phyloP scores from a whole-genome alignment of 2,888 invertebrate genomes.

The Allophyes oxyacanthae region DNA sequence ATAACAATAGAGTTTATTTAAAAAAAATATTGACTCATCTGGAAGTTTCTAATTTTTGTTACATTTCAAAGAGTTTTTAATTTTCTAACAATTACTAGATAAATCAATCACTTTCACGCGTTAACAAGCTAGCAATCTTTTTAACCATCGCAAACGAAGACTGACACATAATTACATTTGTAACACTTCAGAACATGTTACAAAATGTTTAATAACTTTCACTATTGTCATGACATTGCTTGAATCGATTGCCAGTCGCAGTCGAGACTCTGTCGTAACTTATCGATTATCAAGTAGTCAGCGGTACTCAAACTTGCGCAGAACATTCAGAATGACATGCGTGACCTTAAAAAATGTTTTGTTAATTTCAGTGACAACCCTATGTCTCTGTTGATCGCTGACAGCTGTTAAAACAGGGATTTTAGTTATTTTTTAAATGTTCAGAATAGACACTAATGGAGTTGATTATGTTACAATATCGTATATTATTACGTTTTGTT shows the following conservation, averaged over 20 bases:
- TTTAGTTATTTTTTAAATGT: no score
- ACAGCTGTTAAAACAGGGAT: no score
- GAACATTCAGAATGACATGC: no score
- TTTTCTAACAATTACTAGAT: slow-evolving; percentile 4
- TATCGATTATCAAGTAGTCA: slow-evolving; percentile 21
- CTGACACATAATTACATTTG: slow-evolving; percentile 47
- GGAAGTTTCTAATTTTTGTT: no score
- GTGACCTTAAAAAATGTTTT: no score
- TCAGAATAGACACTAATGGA: no score
- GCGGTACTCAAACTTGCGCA: slow-evolving; percentile 1
- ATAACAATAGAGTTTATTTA: no score
- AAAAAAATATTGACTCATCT: no score
- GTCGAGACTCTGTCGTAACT: slow-evolving; percentile 31
- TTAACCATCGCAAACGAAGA: slow-evolving; percentile 30
- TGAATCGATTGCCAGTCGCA: slow-evolving; percentile 47
- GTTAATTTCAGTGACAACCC: no score
- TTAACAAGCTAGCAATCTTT: slow-evolving; percentile 9
- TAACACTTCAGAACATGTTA: slow-evolving; percentile 42
- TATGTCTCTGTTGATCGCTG: no score
- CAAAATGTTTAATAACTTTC: slow-evolving; percentile 54
- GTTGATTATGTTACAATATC: no score
- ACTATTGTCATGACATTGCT: slow-evolving; percentile 56
- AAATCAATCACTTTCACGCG: slow-evolving; percentile 42
- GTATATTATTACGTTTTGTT: no score
- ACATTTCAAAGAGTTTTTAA: background rate